Evolutionary conservation across 2,888 invertebrate genomes (phyloP), one percentile per base, ranked within the genome.

Genomic region (Graphium colonna): DNA sequence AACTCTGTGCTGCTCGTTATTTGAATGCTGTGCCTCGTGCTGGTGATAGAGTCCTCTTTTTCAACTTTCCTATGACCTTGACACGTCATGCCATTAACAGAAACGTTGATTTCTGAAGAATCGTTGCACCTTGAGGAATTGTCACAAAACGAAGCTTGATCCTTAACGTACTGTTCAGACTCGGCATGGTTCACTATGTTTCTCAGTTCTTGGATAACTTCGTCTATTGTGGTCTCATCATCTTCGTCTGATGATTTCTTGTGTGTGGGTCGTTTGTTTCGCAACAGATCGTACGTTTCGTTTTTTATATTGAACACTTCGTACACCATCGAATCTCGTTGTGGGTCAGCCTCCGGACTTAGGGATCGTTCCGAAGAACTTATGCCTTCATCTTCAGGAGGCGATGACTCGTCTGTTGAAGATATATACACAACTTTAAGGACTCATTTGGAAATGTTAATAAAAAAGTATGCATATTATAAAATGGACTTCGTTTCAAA

Each of bases 321-420:
- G 66, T 92, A 93, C 1, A 92, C 89, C 74, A 91, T 85, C 0
- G 92, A 87, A 59, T 92, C 92, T 58, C 91, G 80, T 72, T 92
- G 92, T 0, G 87, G 79, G 58, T 92, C 92, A 28, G 92, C 92
- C 70, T 95, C 95, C 0, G 95, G 95, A 57, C 94, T 94, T 40
- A 95, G 84, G 38, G 95, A 95, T 62, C 94, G 90, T 73, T 96
- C 96, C 0, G 96, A 96, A 7, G 96, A 96, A 68, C 95, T 96
- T 62, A 96, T 96, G 4, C 96, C 96, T 89, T 96, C 96, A 70
- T 96, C 96, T 82, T 96, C 96, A 36, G 95, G 94, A 61, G 95
- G 95, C 4, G 95, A 94, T 39, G 94, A 93, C 68, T 92, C 92
- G 67, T 90, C 92, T 92, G 70, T 1, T 85, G 87, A 15, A 56